Base-by-base conservation (phyloP, 2,888 invertebrate genomes). In the Hipparchia semele region DNA sequence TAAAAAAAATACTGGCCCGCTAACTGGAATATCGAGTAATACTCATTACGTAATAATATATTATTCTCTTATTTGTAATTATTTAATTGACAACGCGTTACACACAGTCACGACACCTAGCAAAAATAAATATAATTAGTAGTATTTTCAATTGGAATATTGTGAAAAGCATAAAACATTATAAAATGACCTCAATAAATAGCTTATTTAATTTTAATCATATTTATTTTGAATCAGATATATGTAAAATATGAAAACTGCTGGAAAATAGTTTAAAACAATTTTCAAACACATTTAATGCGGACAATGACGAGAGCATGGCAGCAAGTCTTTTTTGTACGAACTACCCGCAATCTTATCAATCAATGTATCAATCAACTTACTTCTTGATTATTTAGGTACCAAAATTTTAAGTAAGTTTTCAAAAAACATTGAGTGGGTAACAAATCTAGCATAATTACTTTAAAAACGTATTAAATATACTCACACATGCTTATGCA, bases 1-100 rank as follows among this genome's bases (percentile, higher is more conserved):
- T 64, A 6, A 12, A 81, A 81, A 81, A 80, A 84, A 86, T 84
- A 84, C 85, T 84, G 80, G 86, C 82, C 84, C 83, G 83, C 80
- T 60, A 58, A 73, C 71, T 73, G 76, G 74, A 74, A 74, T 67
- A 73, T 71, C 73, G 68, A 74, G 70, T 72, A 72, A 56, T 9
- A 56, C 13, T 62, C 39, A 65, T 65, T 66, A 69, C 45, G 67
- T 67, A 69, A 69, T 54, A 39, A 39, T 13, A 71, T 59, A 76
- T 76, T 51, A 72, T 70, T 64, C 60, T 69, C 74, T 74, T 76
- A 74, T 54, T 59, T 73, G 73, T 73, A 76, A 71, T 73, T 67
- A 74, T 74, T 68, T 76, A 76, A 76, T 76, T 76, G 76, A 76
- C 76, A 72, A 74, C 60, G 71, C 62, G 72, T 73, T 74, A 68